phyloP scores from a whole-genome alignment of 2,888 invertebrate species.

The Tipula lateralis region DNA sequence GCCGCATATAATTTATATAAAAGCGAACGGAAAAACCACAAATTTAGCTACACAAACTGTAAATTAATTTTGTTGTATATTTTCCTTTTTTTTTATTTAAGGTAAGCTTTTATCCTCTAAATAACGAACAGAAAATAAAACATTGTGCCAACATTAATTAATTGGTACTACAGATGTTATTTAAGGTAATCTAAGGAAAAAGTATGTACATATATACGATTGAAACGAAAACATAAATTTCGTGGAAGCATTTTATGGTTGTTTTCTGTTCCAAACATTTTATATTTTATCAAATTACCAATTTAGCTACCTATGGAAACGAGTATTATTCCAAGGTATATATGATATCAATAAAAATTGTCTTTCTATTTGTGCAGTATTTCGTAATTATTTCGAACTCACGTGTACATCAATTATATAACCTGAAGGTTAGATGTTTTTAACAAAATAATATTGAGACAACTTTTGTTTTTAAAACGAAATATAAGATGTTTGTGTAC shows the following conservation, averaged over 20 bases:
- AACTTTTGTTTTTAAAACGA: too few species aligned
- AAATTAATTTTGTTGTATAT: not conserved
- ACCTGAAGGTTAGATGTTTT: not conserved
- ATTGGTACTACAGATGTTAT: slow-evolving; percentile 24
- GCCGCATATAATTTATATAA: not conserved
- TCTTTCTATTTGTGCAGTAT: not conserved
- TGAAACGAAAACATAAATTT: not conserved
- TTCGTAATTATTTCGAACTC: not conserved
- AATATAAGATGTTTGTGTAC: not conserved
- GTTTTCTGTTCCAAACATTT: not conserved
- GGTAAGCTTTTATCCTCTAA: slow-evolving; percentile 2
- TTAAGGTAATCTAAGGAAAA: not conserved
- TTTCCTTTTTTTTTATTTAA: not conserved
- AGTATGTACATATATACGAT: not conserved
- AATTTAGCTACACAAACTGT: slow-evolving; percentile 19
- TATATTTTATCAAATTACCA: not conserved
- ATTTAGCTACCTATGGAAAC: not conserved
- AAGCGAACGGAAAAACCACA: not conserved
- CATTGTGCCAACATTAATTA: not conserved
- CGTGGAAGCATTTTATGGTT: not conserved
- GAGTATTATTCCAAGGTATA: not conserved
- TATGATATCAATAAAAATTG: not conserved
- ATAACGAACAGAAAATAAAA: not conserved
- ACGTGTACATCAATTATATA: not conserved
- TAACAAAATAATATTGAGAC: not conserved